Evolutionary conservation across 2,113 vertebrate genomes (phyloP).

Genomic region (Arenaria interpres): DNA sequence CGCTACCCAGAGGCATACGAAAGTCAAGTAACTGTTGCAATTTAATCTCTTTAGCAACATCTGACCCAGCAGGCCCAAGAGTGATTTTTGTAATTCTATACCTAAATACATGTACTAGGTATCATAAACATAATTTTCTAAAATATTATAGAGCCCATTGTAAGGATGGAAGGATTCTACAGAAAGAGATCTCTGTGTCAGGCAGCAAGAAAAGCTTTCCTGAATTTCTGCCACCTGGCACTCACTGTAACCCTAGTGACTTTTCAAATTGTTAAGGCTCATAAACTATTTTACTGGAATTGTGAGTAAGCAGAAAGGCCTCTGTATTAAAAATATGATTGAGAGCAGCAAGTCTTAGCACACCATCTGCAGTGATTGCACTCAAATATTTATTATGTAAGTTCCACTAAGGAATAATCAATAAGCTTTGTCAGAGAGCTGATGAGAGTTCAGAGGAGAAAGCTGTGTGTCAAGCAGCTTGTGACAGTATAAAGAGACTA

Average conservation of each 20-base stretch:
- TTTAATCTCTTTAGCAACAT: background rate
- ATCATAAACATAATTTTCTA: background rate
- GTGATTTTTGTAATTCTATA: background rate
- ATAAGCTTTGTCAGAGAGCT: conserved; percentile 26
- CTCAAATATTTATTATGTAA: conserved; percentile 38
- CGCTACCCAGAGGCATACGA: background rate
- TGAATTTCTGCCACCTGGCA: conserved; percentile 5
- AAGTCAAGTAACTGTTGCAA: background rate
- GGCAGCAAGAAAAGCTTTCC: background rate
- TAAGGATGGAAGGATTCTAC: background rate
- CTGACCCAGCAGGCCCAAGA: background rate
- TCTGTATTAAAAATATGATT: background rate
- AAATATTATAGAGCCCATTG: background rate
- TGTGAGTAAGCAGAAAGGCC: conserved; percentile 10
- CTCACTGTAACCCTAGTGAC: background rate
- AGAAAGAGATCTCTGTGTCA: background rate
- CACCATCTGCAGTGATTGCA: background rate
- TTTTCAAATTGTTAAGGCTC: background rate
- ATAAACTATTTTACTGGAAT: conserved; percentile 12
- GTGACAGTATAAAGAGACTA: conserved; percentile 40
- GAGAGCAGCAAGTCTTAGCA: conserved; percentile 6
- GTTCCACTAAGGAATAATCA: conserved; percentile 30
- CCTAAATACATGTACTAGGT: background rate
- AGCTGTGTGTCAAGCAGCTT: conserved; percentile 13
- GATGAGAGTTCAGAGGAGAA: conserved; percentile 30